These are phyloP conservation scores for Ictalurus furcatus DNA, from an alignment of 2,113 vertebrate species.

Conservation along the genomic window DNA sequence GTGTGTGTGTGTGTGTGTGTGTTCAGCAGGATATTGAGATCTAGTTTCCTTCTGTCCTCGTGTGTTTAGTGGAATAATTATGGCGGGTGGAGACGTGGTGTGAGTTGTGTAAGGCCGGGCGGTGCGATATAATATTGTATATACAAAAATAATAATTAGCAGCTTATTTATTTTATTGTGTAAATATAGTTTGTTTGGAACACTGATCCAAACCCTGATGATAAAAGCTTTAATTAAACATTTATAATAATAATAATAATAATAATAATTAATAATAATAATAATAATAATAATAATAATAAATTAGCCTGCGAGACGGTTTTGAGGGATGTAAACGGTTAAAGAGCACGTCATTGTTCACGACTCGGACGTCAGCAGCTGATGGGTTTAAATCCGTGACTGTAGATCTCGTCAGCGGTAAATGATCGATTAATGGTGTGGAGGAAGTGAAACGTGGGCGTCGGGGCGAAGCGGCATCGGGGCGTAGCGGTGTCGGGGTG, in stretches of 20 bases:
- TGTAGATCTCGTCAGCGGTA: not conserved
- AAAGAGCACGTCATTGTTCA: too few relatives aligned
- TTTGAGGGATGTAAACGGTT: not conserved
- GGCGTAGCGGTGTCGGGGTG: not conserved
- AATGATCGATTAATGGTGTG: conserved; percentile 20
- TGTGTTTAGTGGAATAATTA: too few relatives aligned
- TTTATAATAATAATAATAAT: not conserved
- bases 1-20: too few relatives aligned
- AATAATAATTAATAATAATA: not conserved
- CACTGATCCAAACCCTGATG: not conserved
- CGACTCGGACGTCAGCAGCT: not conserved
- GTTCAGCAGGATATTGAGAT: too few relatives aligned
- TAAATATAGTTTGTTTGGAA: too few relatives aligned
- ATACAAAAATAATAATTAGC: too few relatives aligned
- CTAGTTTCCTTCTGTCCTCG: too few relatives aligned
- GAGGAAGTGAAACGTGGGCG: not conserved
- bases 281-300: not conserved
- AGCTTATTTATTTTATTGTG: too few relatives aligned
- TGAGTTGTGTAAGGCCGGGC: too few relatives aligned
- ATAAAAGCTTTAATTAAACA: too few relatives aligned
- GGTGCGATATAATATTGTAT: too few relatives aligned
- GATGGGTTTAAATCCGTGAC: conserved; percentile 5
- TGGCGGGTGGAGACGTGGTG: not conserved
- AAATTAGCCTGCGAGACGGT: not conserved
- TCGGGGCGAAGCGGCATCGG: not conserved